Evolutionary conservation across 2,113 vertebrate genomes (phyloP).

Genomic region (Platysteira castanea): DNA sequence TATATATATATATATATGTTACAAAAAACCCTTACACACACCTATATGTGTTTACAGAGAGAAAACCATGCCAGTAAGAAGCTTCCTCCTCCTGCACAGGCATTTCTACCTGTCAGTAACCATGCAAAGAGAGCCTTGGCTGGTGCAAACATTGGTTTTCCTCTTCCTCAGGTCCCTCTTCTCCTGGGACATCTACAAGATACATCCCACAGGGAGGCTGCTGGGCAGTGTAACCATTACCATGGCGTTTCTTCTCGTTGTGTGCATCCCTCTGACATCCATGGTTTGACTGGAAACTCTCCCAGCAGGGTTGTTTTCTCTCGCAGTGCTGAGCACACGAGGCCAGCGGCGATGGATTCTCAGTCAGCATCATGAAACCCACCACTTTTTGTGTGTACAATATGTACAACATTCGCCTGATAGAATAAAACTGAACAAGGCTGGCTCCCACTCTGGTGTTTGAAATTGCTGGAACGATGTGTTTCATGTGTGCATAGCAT

Average conservation of each 20-base stretch:
- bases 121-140: not conserved
- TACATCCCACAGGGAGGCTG: fast-evolving
- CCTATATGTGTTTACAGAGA: not conserved
- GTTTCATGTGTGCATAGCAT: not conserved
- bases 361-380: not conserved
- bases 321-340: not conserved
- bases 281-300: not conserved
- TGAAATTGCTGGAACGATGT: not conserved
- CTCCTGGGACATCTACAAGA: not conserved
- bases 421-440: not conserved
- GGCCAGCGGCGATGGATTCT: not conserved
- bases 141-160: fast-evolving
- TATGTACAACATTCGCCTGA: not conserved
- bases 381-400: not conserved
- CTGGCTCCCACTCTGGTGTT: not conserved
- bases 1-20: not conserved
- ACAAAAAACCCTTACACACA: not conserved
- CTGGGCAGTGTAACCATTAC: not conserved
- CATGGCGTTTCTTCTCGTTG: not conserved
- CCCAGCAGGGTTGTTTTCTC: not conserved
- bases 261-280: not conserved
- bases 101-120: not conserved
- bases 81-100: not conserved
- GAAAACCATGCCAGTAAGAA: not conserved
- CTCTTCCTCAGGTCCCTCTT: not conserved